Evolutionary conservation across 2,113 vertebrate species (phyloP), one percentile per base, ranked within the genome.

Genomic region (Heteronetta atricapilla): DNA sequence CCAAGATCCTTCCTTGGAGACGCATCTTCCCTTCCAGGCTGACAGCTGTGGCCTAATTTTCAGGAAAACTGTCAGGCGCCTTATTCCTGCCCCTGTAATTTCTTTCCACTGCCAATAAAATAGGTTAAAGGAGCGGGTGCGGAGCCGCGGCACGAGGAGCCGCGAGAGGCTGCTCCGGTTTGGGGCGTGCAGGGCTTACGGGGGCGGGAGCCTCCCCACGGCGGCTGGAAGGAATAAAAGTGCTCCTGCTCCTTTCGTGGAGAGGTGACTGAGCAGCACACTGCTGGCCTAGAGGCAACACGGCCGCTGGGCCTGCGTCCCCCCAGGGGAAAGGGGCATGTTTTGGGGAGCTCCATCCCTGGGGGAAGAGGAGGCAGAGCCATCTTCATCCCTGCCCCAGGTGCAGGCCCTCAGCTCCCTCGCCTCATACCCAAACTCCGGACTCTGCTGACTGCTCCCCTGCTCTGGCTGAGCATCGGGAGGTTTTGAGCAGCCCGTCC

Each of bases 41-140:
- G 97, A 97, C 97, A 98, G 98, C 98, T 98, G 97, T 97, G 97
- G 96, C 98, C 98, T 97, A 86, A 97, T 98, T 98, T 96, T 96
- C 96, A 96, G 93, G 97, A 85, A 96, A 94, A 82, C 96, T 82
- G 92, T 94, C 81, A 73, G 82, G 95, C 81, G 93, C 93, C 97
- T 97, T 95, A 95, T 95, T 97, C 96, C 95, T 91, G 82, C 80
- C 96, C 95, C 93, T 94, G 81, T 94, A 87, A 96, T 97, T 96
- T 96, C 90, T 94, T 96, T 95, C 96, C 18, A 28, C 86, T 76
- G 74, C 90, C 90, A 96, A 96, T 72, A 93, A 94, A 87, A 60
- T 87, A 94, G 94, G 94, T 94, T 90, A 89, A 93, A 92, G 82
- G 92, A 94, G 55, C 13, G 34, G 69, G 86, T 0, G n/a, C 68